Evolutionary conservation across 2,888 invertebrate genomes (phyloP), one percentile per base, ranked within the genome.

Genomic region (Xestia ashworthii): DNA sequence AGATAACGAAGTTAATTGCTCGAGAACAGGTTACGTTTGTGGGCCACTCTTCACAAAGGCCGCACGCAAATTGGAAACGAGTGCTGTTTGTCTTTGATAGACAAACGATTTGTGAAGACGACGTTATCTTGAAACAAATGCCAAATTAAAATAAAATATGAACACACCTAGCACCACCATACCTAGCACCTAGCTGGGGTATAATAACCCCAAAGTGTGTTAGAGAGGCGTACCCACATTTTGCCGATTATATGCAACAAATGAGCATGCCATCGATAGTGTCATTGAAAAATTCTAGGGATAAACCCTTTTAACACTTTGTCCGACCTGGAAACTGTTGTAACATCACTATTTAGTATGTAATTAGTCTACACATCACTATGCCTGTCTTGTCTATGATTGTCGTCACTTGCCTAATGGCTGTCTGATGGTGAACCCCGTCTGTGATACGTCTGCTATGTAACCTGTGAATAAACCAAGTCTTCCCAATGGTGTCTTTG

Each of bases 1-100:
- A 50, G 68, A 38, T 80, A 79, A 70, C 70, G 22, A 84, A 69
- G 44, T 50, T 69, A 64, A 80, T 70, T 84, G 48, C 50, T 69
- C 22, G 11, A 69, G 25, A 55, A 53, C 6, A 55, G 55, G 32
- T 68, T 3, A 41, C 19, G 62, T 68, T 62, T 50, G 71, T 58
- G 9, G 14, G 14, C 22, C 48, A 55, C 48, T n/a, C n/a, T 68
- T 68, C 14, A 68, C 71, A 69, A 69, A 80, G 44, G 55, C 50
- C 3, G n/a, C 25, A 11, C 55, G 80, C 14, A 64, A 80, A 79
- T 84, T 68, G 32, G 22, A 16, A 25, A 55, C 70, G 38, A 55
- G 41, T 64, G 38, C 58, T 58, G 19, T 58, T 55, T 48, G 50
- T 6, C 22, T 70, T 53, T 80, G 48, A 22, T 14, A 65, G 38